These are phyloP conservation scores for Saccostrea glomerata DNA, from an alignment of 1,140 invertebrate species.

Conservation along the genomic window DNA sequence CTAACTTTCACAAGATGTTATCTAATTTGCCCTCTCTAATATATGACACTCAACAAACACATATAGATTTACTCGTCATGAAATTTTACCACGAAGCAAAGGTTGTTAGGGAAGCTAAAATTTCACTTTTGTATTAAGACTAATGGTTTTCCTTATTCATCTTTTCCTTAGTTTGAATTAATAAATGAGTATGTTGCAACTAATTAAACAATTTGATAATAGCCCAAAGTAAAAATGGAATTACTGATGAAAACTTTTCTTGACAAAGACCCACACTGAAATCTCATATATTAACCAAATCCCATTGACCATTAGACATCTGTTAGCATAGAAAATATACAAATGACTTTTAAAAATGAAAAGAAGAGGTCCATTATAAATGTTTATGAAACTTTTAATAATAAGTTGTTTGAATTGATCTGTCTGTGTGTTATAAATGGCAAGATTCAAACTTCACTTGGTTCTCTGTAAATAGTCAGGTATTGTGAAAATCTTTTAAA, in stretches of 20 bases:
- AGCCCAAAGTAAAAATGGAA: background rate
- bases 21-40: constrained; percentile 19
- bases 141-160: background rate
- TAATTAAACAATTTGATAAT: constrained; percentile 36
- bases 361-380: constrained; percentile 6
- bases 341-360: constrained; percentile 22
- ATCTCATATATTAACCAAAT: constrained; percentile 7
- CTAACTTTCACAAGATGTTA: background rate
- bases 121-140: constrained; percentile 36
- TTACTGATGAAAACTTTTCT: constrained; percentile 5
- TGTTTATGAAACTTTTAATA: constrained; percentile 23
- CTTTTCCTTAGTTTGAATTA: constrained; percentile 31
- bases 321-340: constrained; percentile 22
- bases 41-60: background rate
- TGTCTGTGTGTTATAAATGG: constrained; percentile 26
- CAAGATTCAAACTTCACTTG: background rate
- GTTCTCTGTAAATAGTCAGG: constrained; percentile 17
- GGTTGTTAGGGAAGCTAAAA: constrained; percentile 32
- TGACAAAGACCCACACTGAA: background rate
- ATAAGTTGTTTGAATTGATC: constrained; percentile 31
- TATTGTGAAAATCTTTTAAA: constrained; percentile 28
- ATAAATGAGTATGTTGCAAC: constrained; percentile 29
- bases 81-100: constrained; percentile 22
- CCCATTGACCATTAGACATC: constrained; percentile 33
- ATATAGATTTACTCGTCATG: constrained; percentile 1